Conservation (phyloP, 1,140 invertebrate species). For the Drosophila navojoa region DNA sequence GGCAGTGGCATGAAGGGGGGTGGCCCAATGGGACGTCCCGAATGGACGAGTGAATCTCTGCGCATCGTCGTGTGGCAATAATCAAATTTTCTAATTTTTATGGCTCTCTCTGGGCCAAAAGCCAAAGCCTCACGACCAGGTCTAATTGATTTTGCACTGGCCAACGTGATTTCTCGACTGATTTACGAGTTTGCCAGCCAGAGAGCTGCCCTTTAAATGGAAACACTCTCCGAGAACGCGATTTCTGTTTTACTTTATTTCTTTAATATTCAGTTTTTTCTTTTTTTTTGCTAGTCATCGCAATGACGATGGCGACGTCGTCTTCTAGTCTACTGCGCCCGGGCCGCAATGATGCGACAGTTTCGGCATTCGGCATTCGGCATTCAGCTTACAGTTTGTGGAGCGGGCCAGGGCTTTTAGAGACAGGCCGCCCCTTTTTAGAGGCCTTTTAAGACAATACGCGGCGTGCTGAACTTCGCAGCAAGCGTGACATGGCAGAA, state of each 20-base stretch:
- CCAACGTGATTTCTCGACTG: conserved; percentile 45
- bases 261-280: conserved; percentile 3
- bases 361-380: conserved; percentile 25
- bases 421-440: conserved; percentile 48
- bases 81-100: conserved; percentile 84
- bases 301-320: conserved; percentile 60
- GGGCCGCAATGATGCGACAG: conserved; percentile 69
- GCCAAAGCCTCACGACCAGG: conserved; percentile 56
- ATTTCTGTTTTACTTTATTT: conserved; percentile 6
- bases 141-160: conserved; percentile 76
- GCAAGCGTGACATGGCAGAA: conserved; percentile 66
- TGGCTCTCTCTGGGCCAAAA: conserved; percentile 61
- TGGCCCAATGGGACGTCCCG: conserved; percentile 27
- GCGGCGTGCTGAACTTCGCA: conserved; percentile 73
- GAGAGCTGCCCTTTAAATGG: conserved; percentile 7
- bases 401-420: conserved; percentile 57
- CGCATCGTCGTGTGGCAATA: conserved; percentile 71
- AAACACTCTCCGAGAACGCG: conserved; percentile 15
- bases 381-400: conserved; percentile 15
- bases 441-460: conserved; percentile 65
- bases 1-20: conserved; percentile 11
- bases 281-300: conserved; percentile 61
- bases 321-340: conserved; percentile 77
- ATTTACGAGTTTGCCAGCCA: conserved; percentile 29
- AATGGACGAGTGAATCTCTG: conserved; percentile 57